Evolutionary conservation across 2,113 vertebrate genomes (phyloP).

Genomic region (Oreochromis niloticus): DNA sequence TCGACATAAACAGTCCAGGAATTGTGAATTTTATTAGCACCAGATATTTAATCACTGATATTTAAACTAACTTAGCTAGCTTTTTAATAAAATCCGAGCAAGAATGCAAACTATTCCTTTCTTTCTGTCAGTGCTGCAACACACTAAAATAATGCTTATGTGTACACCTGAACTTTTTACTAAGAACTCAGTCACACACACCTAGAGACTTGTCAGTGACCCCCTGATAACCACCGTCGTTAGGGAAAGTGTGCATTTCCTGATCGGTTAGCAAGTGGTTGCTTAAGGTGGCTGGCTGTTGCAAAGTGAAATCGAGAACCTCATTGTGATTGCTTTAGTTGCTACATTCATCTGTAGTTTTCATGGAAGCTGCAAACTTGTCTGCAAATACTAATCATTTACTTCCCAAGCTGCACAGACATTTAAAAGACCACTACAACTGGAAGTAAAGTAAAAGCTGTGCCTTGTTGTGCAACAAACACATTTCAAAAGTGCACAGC

Average conservation of each 20-base stretch:
- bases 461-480: background rate
- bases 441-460: background rate
- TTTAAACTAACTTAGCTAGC: background rate
- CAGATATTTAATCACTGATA: background rate
- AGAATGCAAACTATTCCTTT: background rate
- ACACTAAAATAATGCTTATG: background rate
- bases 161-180: background rate
- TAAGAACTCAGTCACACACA: background rate
- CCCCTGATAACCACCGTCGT: fast-evolving
- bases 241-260: background rate
- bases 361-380: fast-evolving
- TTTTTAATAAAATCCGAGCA: background rate
- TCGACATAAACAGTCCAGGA: background rate
- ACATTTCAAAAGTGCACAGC: background rate
- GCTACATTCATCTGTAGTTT: background rate
- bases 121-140: background rate
- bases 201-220: background rate
- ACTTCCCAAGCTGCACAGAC: background rate
- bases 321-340: background rate
- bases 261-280: background rate
- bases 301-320: background rate
- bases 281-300: background rate
- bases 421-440: background rate
- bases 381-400: background rate
- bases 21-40: background rate